Base-by-base conservation (phyloP, 2,888 invertebrate genomes). In the Ennomos fuscantarius region DNA sequence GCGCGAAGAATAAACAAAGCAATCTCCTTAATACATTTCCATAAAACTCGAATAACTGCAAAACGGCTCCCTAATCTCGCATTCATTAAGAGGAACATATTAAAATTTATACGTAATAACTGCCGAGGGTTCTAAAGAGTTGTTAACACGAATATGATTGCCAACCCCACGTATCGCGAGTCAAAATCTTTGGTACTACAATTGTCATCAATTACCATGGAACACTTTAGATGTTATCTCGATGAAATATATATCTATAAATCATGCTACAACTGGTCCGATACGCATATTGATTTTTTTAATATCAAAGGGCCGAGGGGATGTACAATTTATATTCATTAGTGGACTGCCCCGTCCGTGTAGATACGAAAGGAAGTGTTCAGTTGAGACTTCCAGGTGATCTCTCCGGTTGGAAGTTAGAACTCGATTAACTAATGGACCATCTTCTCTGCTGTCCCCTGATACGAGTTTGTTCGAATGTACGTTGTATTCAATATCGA, bases 211-310 rank as follows among this genome's bases (percentile, higher is more conserved):
- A 89, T 90, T 87, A 89, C 77, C 79, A 81, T 71, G 79, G 75
- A 81, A 82, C 86, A 87, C 87, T 89, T 89, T 87, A 89, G 91
- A 91, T 90, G 49, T 72, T 87, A 90, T 90, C 89, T 75, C 65
- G 80, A 85, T 90, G 88, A 89, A 87, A 89, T 89, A 87, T 87
- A 83, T 85, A 84, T 85, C 85, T 85, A 90, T 90, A 90, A 90
- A 90, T 90, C 89, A 90, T 76, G 74, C 69, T 76, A 77, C 81
- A 86, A 86, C 85, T 79, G 82, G 75, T 70, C 79, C 76, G 86
- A 87, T 89, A 87, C 68, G 82, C 76, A 76, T 88, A 90, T 92
- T 89, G 90, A 90, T 91, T 91, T 90, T 24, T 82, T 56, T 52
- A 41, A 45, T 45, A 42, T 46, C 87, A 84, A 88, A 86, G 87